Conservation (phyloP, 2,797 vertebrate genomes). For the Alosa sapidissima region DNA sequence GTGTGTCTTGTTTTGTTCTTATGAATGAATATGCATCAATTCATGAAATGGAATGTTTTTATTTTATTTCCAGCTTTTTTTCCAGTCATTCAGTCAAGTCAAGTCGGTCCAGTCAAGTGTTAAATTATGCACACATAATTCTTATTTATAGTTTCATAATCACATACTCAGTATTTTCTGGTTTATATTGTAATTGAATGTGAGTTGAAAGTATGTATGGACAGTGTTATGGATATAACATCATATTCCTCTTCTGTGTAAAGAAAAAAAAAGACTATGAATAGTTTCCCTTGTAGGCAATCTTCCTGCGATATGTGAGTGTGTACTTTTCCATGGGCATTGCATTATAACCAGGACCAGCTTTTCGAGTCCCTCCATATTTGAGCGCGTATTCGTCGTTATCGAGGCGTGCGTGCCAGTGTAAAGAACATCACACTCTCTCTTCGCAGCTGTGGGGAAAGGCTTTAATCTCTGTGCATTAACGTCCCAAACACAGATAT, state of each 20-base stretch:
- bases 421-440: not conserved
- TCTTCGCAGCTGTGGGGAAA: constrained; percentile 39
- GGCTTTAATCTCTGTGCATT: constrained; percentile 32
- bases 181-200: not conserved
- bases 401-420: not conserved
- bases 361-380: not conserved
- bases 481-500: constrained; percentile 16
- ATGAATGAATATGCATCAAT: constrained; percentile 8
- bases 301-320: constrained; percentile 11
- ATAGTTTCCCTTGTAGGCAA: constrained; percentile 5
- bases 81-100: not conserved
- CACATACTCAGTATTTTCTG: not conserved
- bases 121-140: not conserved
- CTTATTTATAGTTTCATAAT: not conserved
- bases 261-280: not conserved
- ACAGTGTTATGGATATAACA: constrained; percentile 4
- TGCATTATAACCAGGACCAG: not conserved
- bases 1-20: not conserved
- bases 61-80: not conserved
- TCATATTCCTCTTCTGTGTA: not conserved
- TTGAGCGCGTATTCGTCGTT: not conserved
- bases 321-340: not conserved
- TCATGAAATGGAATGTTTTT: not conserved
- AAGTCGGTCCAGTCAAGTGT: not conserved
- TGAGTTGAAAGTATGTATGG: not conserved